Evolutionary conservation across 2,888 invertebrate genomes (phyloP), one percentile per base, ranked within the genome.

Genomic region (Iphiclides podalirius): DNA sequence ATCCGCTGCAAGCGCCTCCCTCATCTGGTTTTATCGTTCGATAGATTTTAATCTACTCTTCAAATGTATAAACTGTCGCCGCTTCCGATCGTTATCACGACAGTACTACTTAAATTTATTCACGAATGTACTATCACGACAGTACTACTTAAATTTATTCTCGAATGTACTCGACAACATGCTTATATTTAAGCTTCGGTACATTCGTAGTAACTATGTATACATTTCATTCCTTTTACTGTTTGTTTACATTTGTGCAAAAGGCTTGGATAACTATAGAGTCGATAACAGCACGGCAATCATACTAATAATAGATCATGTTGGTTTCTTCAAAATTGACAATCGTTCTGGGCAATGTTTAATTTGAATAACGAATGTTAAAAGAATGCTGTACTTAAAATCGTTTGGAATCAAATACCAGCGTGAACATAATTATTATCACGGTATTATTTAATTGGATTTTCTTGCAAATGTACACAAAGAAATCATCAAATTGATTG

Each of bases 1-100:
- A 84, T 86, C 86, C 87, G 86, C 72, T 79, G 80, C 75, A 78
- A 74, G 79, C 79, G 74, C 75, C 79, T 80, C 72, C 72, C 70
- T 72, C 70, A 63, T 71, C 72, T 76, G 69, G 71, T 71, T 73
- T 72, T 70, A 74, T 72, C 69, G 72, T 67, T 64, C 65, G 60
- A 68, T 69, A 75, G 79, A 82, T 81, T 72, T 64, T 76, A 75
- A 86, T 86, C 85, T 78, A 72, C 74, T 81, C 80, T 75, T 84
- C 85, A 84, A 78, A 71, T 76, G 71, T 74, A 79, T 79, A 75
- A 73, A 72, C 69, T 70, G 70, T 76, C 71, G 69, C 66, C 70
- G 69, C 70, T 64, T 75, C 66, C 66, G 81, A 84, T 82, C 72
- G 70, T 69, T 64, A 66, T 71, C 66, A 57, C 58, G 76, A 78